Percentiles rank a stretch among this genome's conserved stretches.
Conservation (phyloP, 2,113 vertebrate genomes). For the Anguilla rostrata region DNA sequence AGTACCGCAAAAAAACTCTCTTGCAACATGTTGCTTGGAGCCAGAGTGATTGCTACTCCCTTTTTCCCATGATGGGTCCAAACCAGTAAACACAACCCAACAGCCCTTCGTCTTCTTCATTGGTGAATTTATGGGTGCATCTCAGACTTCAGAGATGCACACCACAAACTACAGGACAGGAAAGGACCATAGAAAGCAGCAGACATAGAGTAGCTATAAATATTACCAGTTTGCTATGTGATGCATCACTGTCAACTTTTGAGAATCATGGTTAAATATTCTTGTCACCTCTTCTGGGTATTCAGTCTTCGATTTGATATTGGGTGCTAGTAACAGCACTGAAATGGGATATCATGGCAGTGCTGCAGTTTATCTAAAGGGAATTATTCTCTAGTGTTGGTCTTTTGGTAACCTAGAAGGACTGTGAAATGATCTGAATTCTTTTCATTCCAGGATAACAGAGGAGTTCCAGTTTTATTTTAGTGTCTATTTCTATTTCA, state of each 20-base stretch:
- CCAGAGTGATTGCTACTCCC: too few relatives aligned
- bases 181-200: too few relatives aligned
- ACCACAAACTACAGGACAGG: too few relatives aligned
- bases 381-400: background rate
- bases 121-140: too few relatives aligned
- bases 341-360: background rate
- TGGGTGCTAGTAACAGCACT: background rate
- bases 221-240: background rate
- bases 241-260: background rate
- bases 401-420: background rate
- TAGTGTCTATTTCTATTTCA: slow-evolving; percentile 19
- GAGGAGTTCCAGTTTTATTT: slow-evolving; percentile 20
- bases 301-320: background rate
- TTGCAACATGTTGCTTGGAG: too few relatives aligned
- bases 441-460: background rate
- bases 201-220: background rate
- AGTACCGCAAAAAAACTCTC: too few relatives aligned
- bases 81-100: too few relatives aligned
- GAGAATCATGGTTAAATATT: background rate
- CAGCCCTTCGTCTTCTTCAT: too few relatives aligned
- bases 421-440: background rate
- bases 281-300: background rate
- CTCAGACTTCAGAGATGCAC: too few relatives aligned
- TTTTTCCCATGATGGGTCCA: too few relatives aligned
- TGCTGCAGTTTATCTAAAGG: background rate